These are phyloP conservation scores for Tyto alba DNA, from an alignment of 2,113 vertebrate genomes.

Conservation along the genomic window DNA sequence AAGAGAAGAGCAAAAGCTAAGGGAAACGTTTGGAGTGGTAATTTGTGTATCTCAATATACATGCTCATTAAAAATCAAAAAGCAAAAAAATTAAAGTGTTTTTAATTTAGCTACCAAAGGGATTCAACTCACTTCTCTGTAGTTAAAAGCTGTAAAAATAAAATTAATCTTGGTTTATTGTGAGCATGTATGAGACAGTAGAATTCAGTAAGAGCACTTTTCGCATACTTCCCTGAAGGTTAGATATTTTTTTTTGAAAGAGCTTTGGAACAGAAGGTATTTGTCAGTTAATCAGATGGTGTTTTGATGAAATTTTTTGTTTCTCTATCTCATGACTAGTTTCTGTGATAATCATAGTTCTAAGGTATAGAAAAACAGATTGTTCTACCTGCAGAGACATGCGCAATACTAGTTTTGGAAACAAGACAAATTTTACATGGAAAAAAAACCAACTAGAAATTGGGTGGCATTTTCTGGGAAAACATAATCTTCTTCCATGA, in stretches of 20 bases:
- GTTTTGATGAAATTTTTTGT: neutral
- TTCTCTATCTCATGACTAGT: neutral
- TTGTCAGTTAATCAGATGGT: conserved; percentile 1
- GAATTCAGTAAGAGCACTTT: neutral
- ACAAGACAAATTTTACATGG: neutral
- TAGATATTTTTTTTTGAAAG: neutral
- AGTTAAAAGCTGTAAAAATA: neutral
- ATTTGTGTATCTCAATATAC: neutral
- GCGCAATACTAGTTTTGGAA: neutral
- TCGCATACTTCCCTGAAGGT: neutral
- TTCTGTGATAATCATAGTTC: neutral
- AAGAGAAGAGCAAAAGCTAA: neutral
- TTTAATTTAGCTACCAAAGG: neutral
- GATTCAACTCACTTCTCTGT: neutral
- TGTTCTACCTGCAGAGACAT: neutral
- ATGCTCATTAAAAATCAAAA: neutral
- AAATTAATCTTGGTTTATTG: neutral
- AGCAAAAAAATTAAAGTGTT: neutral
- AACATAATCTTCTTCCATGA: neutral
- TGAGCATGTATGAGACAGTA: neutral
- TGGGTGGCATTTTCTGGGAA: neutral
- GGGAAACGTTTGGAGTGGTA: neutral
- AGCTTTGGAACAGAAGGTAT: neutral
- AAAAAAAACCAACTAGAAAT: neutral
- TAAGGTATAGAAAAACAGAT: neutral